These are phyloP conservation scores for Saturnia japonica DNA, from an alignment of 2,888 invertebrate genomes.

Conservation along the genomic window DNA sequence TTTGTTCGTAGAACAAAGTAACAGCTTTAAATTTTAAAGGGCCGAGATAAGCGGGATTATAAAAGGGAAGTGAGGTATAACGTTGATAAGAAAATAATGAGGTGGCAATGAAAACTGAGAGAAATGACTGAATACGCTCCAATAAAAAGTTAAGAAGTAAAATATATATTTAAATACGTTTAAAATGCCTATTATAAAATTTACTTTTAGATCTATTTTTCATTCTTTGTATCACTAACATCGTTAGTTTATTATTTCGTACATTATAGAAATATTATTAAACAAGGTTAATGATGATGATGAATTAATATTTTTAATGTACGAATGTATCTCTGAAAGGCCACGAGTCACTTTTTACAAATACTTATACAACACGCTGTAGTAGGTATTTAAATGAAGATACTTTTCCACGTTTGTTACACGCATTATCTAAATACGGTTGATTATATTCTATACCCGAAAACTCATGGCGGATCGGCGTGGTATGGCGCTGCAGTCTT, in stretches of 20 bases:
- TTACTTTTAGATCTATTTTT: not conserved
- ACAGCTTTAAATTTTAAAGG: constrained; percentile 68
- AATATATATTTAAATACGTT: constrained; percentile 12
- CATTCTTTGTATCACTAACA: not conserved
- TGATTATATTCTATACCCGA: too few relatives aligned
- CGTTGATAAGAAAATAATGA: constrained; percentile 72
- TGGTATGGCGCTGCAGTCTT: too few relatives aligned
- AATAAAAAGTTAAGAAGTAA: constrained; percentile 3
- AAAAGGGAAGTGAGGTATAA: constrained; percentile 65
- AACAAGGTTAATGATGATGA: too few relatives aligned
- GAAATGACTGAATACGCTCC: constrained; percentile 37
- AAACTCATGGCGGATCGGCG: too few relatives aligned
- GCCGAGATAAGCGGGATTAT: constrained; percentile 71
- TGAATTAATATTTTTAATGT: too few relatives aligned
- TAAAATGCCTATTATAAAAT: constrained; percentile 3
- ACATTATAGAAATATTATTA: too few relatives aligned
- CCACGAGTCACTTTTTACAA: too few relatives aligned
- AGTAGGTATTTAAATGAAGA: too few relatives aligned
- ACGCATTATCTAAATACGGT: too few relatives aligned
- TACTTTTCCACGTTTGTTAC: too few relatives aligned
- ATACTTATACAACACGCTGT: too few relatives aligned
- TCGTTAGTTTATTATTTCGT: not conserved
- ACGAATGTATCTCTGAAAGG: too few relatives aligned
- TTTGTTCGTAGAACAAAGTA: constrained; percentile 60
- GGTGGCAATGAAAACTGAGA: constrained; percentile 60